These are phyloP conservation scores for Parapsyche elsis DNA, from an alignment of 1,140 invertebrate genomes.

Conservation along the genomic window DNA sequence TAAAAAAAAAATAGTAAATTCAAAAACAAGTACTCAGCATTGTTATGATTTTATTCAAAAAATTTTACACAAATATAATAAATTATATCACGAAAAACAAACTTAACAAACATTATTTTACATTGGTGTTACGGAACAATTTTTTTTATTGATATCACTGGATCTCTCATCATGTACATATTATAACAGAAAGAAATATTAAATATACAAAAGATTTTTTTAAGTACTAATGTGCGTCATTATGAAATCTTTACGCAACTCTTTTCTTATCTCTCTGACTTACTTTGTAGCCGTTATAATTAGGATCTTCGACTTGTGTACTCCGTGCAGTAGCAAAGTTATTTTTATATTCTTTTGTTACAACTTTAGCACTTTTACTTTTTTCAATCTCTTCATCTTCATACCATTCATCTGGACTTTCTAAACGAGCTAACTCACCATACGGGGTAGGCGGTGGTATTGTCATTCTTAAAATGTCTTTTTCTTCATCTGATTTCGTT, in stretches of 20 bases:
- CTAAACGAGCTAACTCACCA: conserved; percentile 47
- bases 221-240: not conserved
- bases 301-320: conserved; percentile 48
- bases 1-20: not conserved
- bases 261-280: not conserved
- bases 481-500: conserved; percentile 45
- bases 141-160: no score
- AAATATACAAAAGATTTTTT: not conserved
- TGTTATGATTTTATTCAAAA: not conserved
- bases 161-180: no score
- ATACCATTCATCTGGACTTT: conserved; percentile 34
- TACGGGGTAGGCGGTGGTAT: conserved; percentile 48
- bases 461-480: conserved; percentile 34
- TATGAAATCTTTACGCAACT: not conserved
- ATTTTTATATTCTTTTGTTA: conserved; percentile 51
- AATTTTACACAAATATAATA: not conserved
- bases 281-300: conserved; percentile 40
- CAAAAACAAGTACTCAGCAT: no score
- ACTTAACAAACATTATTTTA: conserved; percentile 14
- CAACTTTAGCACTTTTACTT: conserved; percentile 47
- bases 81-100: conserved; percentile 21
- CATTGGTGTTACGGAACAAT: not conserved
- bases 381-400: conserved; percentile 37
- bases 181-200: not conserved
- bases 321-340: conserved; percentile 49